These are phyloP conservation scores for Lethenteron reissneri DNA, from an alignment of 2,113 vertebrate species.

Conservation along the genomic window DNA sequence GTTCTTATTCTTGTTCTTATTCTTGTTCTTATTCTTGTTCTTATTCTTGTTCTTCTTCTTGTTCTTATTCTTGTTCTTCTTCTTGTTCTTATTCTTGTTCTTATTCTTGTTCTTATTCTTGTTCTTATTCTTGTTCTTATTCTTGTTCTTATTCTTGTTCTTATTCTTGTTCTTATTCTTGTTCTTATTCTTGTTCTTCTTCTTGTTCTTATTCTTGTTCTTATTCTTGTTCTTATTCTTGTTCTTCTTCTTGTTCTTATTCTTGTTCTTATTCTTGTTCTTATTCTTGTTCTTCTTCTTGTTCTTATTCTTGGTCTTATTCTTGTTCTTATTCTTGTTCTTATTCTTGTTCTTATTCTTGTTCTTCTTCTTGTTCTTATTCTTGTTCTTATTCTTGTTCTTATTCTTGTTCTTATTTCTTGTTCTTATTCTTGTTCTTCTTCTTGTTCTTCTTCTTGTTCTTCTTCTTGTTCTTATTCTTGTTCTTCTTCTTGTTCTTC, in stretches of 20 bases:
- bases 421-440: too few relatives aligned
- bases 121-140: not conserved
- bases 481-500: not conserved
- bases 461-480: too few relatives aligned
- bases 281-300: not conserved
- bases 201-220: not conserved
- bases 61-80: not conserved
- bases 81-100: not conserved
- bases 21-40: conserved; percentile 1
- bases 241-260: not conserved
- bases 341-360: not conserved
- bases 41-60: not conserved
- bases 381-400: too few relatives aligned
- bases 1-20: not conserved
- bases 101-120: not conserved
- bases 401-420: too few relatives aligned
- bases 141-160: too few relatives aligned
- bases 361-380: not conserved
- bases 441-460: too few relatives aligned
- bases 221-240: conserved; percentile 1
- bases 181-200: not conserved
- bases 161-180: not conserved
- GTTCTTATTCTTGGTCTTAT: not conserved
- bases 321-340: not conserved
- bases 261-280: conserved; percentile 5